Percentiles rank a stretch among this genome's conserved stretches.
These are phyloP conservation scores for Dysmachus trigonus DNA, from an alignment of 2,888 invertebrate species.

Conservation along the genomic window DNA sequence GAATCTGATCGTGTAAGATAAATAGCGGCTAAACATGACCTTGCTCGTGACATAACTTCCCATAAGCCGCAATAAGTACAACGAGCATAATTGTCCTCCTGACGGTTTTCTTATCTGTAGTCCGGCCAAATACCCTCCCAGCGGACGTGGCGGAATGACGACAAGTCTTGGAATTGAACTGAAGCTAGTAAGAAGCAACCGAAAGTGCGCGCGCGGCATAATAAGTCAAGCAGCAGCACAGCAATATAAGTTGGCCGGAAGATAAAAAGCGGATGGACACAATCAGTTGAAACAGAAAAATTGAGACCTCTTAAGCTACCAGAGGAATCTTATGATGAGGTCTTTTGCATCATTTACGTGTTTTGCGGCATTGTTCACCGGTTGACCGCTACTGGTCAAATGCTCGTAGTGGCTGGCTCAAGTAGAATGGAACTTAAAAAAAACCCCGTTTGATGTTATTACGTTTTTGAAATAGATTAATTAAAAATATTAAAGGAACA, in stretches of 20 bases:
- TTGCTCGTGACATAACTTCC: conserved; percentile 32
- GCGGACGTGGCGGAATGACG: not conserved
- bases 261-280: conserved; percentile 23
- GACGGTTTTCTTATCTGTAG: not conserved
- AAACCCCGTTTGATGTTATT: too few relatives aligned
- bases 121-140: not conserved
- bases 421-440: not conserved
- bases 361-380: not conserved
- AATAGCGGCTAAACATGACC: conserved; percentile 13
- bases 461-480: too few relatives aligned
- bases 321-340: not conserved
- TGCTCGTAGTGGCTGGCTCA: not conserved
- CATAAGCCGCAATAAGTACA: conserved; percentile 4
- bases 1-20: not conserved
- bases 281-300: conserved; percentile 28
- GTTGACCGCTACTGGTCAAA: not conserved
- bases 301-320: conserved; percentile 10
- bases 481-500: too few relatives aligned
- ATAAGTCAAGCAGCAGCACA: not conserved
- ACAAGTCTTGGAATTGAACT: not conserved
- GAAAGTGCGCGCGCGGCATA: not conserved
- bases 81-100: conserved; percentile 3
- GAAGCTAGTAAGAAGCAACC: not conserved
- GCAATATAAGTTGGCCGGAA: not conserved
- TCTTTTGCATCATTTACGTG: not conserved